Evolutionary conservation across 2,888 invertebrate species (phyloP), one percentile per base, ranked within the genome.

Genomic region (Electrophaes corylata): DNA sequence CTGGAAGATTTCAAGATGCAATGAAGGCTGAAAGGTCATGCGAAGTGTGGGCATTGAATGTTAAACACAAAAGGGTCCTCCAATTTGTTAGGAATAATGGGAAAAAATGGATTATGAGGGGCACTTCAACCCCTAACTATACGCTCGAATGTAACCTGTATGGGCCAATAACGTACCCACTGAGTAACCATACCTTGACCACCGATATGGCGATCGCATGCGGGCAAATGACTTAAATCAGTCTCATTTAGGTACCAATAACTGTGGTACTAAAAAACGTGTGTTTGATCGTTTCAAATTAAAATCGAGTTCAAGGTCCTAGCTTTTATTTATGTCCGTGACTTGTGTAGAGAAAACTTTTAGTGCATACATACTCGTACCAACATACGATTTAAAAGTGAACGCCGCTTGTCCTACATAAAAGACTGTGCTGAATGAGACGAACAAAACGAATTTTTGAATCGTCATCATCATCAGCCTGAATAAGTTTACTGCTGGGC

Each of bases 251-350:
- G 12, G 10, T 23, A 23, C 16, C n/a, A 43, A 16, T 4, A n/a
- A 45, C 33, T 53, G 11, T 41, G 19, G 39, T 19, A 18, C 33
- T 29, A 29, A 47, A 54, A 54, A 43, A 43, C 52, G 48, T 41
- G 55, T 48, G 47, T 43, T 48, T 33, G 23, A 54, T 54, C 35
- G 41, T 45, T 35, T 41, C 18, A 4, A 47, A 54, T 54, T 47
- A 54, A 23, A 48, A 33, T 18, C 33, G 35, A 46, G 41, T 54
- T 54, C 54, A 54, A 54, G 54, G 54, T 33, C 39, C 14, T 20
- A 0, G 23, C n/a, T 44, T 40, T 20, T 11, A 18, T 47, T 16
- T 8, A 11, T 41, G 41, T 31, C 47, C 41, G 41, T 54, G 41
- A 47, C 31, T 51, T 29, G 26, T 10, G 26, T 10, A 12, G 43